Base-by-base conservation (phyloP, 2,888 invertebrate species). In the Panopea generosa region DNA sequence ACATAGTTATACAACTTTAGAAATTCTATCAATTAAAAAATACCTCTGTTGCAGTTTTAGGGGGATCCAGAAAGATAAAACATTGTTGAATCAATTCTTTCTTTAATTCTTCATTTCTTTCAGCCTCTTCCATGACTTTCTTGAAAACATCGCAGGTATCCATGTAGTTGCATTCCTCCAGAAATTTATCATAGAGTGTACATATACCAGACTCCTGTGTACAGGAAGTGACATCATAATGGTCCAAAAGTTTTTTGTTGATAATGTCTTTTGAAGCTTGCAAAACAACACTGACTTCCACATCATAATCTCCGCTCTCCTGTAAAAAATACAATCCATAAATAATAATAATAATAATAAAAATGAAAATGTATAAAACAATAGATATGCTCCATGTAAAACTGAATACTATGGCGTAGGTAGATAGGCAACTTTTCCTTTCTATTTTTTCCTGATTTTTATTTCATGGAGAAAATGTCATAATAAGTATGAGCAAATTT, bases 281-380 rank as follows among this genome's bases (percentile, higher is more conserved):
- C 9, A 88, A 52, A 0, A 86, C 87, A 50, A 80, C 72, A 63
- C 87, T 88, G 18, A 81, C 77, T 50, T 88, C 88, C 6, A 87
- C 86, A 66, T 87, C 86, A 83, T 82, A 87, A 24, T 87, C 86
- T 49, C 85, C 85, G 38, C 43, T 81, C 40, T 84, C 85, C 85
- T 85, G 62, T 11, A 71, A 65, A 50, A 59, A 26, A 33, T n/a
- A n/a, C n/a, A n/a, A n/a, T n/a, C n/a, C n/a, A n/a, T n/a, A n/a
- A n/a, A n/a, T n/a, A n/a, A n/a, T n/a, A n/a, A n/a, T n/a, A n/a
- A n/a, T n/a, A n/a, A n/a, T n/a, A n/a, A n/a, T n/a, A n/a, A n/a
- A n/a, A n/a, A n/a, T n/a, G n/a, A n/a, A n/a, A n/a, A n/a, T n/a
- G n/a, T n/a, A n/a, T n/a, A n/a, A n/a, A n/a, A n/a, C n/a, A n/a